Percentiles rank a stretch among this genome's conserved stretches.
phyloP scores from a whole-genome alignment of 37 sponge, comb jelly and placozoan species.

The Cliona cf. orientalis region DNA sequence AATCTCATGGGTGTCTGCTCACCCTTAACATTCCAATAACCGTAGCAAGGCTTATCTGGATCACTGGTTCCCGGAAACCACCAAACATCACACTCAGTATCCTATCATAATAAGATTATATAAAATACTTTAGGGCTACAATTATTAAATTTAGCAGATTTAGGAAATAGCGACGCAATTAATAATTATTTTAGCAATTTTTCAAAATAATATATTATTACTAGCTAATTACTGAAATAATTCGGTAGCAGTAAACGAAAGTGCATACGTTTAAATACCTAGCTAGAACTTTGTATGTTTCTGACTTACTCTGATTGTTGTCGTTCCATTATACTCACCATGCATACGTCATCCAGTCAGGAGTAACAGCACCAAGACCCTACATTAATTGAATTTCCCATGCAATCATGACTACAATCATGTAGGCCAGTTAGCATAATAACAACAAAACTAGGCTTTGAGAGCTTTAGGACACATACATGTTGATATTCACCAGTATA shows the following conservation, averaged over 20 bases:
- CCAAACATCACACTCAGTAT: constrained; percentile 47
- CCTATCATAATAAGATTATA: constrained; percentile 1
- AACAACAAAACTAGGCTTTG: no score
- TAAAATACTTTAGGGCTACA: not conserved
- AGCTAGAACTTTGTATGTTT: no score
- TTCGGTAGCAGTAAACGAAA: no score
- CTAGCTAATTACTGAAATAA: no score
- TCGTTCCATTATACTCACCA: constrained; percentile 52
- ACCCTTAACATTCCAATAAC: constrained; percentile 51
- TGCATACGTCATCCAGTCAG: constrained; percentile 57
- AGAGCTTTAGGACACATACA: no score
- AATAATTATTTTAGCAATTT: no score
- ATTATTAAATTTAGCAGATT: not conserved
- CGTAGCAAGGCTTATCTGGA: constrained; percentile 58
- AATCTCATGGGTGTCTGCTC: constrained; percentile 44
- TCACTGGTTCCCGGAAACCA: constrained; percentile 67
- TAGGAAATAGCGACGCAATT: no score
- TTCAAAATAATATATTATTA: no score
- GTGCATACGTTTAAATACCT: no score
- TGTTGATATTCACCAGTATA: no score
- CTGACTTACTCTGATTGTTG: constrained; percentile 15
- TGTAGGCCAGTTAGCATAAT: no score
- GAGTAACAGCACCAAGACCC: constrained; percentile 45
- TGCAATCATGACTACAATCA: not conserved
- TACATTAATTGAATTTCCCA: constrained; percentile 1